These are phyloP conservation scores for Nannospalax galili DNA, from an alignment of 2,113 vertebrate species.

Conservation along the genomic window DNA sequence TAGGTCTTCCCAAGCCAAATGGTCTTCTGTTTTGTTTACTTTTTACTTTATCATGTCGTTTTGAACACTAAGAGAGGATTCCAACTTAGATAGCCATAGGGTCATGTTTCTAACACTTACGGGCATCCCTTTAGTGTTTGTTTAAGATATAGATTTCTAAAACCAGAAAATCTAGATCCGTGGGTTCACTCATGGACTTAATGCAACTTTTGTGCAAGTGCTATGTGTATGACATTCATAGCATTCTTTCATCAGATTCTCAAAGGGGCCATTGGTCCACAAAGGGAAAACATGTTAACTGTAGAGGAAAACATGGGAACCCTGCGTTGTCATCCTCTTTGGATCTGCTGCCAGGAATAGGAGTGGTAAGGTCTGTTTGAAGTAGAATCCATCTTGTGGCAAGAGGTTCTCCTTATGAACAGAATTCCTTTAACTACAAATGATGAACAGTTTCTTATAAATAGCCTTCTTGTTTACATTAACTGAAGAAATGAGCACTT, in stretches of 20 bases:
- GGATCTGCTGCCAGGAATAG: neutral
- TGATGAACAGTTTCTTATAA: neutral
- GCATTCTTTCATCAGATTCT: neutral
- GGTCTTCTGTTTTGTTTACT: neutral
- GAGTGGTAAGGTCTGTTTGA: neutral
- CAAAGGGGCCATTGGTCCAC: neutral
- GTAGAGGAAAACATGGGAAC: neutral
- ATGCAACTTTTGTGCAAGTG: neutral
- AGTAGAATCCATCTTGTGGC: neutral
- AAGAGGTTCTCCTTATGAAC: neutral
- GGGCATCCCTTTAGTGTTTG: neutral
- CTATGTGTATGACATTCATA: neutral
- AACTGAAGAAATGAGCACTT: neutral
- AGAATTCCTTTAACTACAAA: conserved; percentile 15
- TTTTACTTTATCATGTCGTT: neutral
- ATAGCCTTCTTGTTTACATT: neutral
- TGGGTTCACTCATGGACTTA: neutral
- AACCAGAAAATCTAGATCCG: neutral
- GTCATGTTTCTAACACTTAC: neutral
- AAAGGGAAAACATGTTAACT: neutral
- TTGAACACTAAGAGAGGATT: neutral
- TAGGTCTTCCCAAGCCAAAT: neutral
- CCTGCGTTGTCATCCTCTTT: neutral
- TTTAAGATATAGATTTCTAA: conserved; percentile 41
- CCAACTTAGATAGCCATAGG: neutral